Evolutionary conservation across 2,888 invertebrate species (phyloP).

Genomic region (Argynnis bischoffii): DNA sequence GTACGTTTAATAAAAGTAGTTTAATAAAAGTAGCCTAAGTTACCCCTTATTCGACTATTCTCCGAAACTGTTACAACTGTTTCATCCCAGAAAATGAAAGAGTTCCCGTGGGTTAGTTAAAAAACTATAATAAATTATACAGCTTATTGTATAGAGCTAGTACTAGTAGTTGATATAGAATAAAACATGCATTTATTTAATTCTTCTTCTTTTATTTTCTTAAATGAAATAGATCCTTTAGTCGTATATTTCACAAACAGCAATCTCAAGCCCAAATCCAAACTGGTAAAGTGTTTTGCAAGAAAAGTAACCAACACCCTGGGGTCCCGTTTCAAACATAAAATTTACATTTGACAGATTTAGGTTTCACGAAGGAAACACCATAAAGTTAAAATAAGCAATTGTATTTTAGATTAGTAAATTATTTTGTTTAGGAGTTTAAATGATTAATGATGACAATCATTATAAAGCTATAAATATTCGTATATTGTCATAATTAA

Average conservation of each 20-base stretch:
- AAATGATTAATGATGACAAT: no score
- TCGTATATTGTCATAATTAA: no score
- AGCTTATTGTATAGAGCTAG: no score
- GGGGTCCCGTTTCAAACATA: slow-evolving; percentile 1
- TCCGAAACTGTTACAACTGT: no score
- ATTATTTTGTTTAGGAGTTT: neutral
- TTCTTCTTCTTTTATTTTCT: neutral
- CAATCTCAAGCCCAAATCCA: slow-evolving; percentile 1
- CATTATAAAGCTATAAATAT: no score
- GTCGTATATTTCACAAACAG: neutral
- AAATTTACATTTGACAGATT: slow-evolving; percentile 7
- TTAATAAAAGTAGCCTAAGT: no score
- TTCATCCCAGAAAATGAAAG: no score
- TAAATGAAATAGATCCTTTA: neutral
- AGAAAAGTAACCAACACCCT: slow-evolving; percentile 1
- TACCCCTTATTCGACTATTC: no score
- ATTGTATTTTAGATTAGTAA: neutral
- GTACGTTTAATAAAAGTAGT: no score
- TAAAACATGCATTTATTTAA: neutral
- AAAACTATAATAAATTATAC: no score
- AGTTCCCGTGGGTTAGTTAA: no score
- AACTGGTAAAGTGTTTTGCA: neutral
- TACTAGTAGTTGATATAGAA: no score
- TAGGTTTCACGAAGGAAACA: slow-evolving; percentile 1
- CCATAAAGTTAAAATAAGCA: neutral